Evolutionary conservation across 2,888 invertebrate genomes (phyloP).

Genomic region (Cotesia congregata): DNA sequence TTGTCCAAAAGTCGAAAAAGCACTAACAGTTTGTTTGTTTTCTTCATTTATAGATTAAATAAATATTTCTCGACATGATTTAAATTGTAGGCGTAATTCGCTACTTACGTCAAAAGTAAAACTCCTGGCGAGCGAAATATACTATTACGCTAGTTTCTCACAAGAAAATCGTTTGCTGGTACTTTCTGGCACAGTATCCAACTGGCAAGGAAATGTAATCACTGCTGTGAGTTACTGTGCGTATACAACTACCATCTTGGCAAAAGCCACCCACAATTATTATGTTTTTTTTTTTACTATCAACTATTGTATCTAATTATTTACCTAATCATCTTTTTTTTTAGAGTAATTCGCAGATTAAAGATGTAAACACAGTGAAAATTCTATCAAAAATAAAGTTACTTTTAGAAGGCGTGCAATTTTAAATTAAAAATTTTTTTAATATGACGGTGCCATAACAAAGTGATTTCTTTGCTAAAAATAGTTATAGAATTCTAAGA

Average conservation of each 20-base stretch:
- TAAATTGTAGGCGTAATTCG: constrained; percentile 32
- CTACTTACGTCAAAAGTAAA: constrained; percentile 18
- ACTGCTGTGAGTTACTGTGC: constrained; percentile 57
- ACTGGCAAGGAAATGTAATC: constrained; percentile 63
- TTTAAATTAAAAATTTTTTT: no score
- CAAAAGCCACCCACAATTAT: constrained; percentile 38
- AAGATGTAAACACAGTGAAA: no score
- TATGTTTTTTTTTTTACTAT: background rate
- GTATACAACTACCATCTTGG: constrained; percentile 40
- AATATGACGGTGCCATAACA: no score
- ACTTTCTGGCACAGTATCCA: constrained; percentile 60
- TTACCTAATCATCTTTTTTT: no score
- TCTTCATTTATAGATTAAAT: background rate
- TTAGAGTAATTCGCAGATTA: no score
- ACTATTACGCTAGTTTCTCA: constrained; percentile 4
- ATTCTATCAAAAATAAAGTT: no score
- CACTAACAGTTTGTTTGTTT: background rate
- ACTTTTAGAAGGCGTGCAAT: no score
- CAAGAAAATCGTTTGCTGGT: constrained; percentile 39
- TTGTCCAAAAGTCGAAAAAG: background rate
- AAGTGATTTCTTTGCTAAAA: no score
- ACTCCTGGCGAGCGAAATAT: constrained; percentile 8
- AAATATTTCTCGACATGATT: background rate
- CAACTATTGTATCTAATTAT: no score
- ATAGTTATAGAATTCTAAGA: no score